Evolutionary conservation across 2,888 invertebrate species (phyloP), one percentile per base, ranked within the genome.

Genomic region (Melanchra persicariae): DNA sequence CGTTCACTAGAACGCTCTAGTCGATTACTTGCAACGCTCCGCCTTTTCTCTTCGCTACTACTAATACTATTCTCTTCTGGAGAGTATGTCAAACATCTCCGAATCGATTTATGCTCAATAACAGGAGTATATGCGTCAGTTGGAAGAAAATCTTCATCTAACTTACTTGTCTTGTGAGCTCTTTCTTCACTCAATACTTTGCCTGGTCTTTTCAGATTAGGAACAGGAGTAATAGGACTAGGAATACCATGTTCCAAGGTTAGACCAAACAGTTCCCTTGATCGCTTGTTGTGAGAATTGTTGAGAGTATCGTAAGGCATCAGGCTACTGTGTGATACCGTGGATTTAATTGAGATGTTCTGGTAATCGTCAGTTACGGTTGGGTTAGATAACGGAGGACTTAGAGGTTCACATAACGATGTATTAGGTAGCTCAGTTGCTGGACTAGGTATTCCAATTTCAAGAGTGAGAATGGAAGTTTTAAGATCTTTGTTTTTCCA

Each of bases 31-130:
- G 96, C 96, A 2, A 96, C 94, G 51, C 96, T 96, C 64, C 94
- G 91, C 54, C 97, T 91, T 84, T 97, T 97, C 59, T 96, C 96
- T 73, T 96, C 96, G 66, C 94, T 96, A 58, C 96, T 96, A 43
- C 90, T 94, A 57, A 95, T 95, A 71, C 96, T 96, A 51, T 89
- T 91, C 66, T 96, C 96, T 69, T 96, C 96, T 15, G 96, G 96
- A 22, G 97, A 97, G 88, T 96, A 97, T 17, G 96, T 97, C 10
- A 97, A 87, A 85, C 97, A 97, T 70, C 97, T 93, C 85, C 97
- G 95, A 8, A 95, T 94, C 17, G 96, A 94, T 70, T 93, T 95
- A 67, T 95, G 94, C 77, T 96, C 96, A 65, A 96, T 94, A 0
- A 95, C 90, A 1, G 96, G 96, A 54, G 96, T 96, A 51, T 89